Conservation (phyloP, 1,140 invertebrate genomes). For the Pseudomyrmex dendroicus region DNA sequence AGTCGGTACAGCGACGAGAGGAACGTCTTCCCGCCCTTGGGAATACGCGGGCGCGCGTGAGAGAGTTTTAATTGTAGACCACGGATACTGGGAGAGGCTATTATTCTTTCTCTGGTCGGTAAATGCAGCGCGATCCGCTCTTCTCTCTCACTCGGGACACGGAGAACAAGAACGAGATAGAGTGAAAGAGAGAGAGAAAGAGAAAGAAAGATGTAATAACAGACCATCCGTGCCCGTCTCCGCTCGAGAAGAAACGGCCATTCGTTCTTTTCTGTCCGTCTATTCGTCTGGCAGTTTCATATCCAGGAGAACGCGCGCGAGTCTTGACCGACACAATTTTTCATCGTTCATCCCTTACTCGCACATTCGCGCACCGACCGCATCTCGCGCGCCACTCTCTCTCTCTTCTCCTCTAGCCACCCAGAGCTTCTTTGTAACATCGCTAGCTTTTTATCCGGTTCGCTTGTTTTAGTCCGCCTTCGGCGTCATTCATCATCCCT, state of each 20-base stretch:
- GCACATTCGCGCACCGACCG: slow-evolving; percentile 12
- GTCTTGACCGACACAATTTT: slow-evolving; percentile 76
- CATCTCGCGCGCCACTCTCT: neutral
- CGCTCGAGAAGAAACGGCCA: slow-evolving; percentile 78
- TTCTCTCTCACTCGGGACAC: slow-evolving; percentile 67
- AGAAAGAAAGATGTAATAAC: slow-evolving; percentile 82
- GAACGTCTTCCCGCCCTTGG: slow-evolving; percentile 65
- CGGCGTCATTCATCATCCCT: slow-evolving; percentile 69
- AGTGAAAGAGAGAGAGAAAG: slow-evolving; percentile 40
- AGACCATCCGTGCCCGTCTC: slow-evolving; percentile 78
- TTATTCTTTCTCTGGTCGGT: slow-evolving; percentile 82
- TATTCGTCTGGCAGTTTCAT: slow-evolving; percentile 77
- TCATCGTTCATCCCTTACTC: slow-evolving; percentile 71
- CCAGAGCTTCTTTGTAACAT: slow-evolving; percentile 9
- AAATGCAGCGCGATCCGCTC: slow-evolving; percentile 66
- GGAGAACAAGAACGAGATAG: slow-evolving; percentile 54
- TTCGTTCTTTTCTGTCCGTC: slow-evolving; percentile 76
- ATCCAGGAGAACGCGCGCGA: slow-evolving; percentile 67
- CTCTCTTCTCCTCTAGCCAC: slow-evolving; percentile 6
- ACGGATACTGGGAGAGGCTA: slow-evolving; percentile 73
- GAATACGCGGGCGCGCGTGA: slow-evolving; percentile 61
- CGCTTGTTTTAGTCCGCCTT: slow-evolving; percentile 49
- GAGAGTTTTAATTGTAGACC: slow-evolving; percentile 84
- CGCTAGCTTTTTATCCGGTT: slow-evolving; percentile 35
- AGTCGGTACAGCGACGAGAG: slow-evolving; percentile 63